phyloP scores from a whole-genome alignment of 2,797 vertebrate genomes.

The Coccyzus lansbergi region DNA sequence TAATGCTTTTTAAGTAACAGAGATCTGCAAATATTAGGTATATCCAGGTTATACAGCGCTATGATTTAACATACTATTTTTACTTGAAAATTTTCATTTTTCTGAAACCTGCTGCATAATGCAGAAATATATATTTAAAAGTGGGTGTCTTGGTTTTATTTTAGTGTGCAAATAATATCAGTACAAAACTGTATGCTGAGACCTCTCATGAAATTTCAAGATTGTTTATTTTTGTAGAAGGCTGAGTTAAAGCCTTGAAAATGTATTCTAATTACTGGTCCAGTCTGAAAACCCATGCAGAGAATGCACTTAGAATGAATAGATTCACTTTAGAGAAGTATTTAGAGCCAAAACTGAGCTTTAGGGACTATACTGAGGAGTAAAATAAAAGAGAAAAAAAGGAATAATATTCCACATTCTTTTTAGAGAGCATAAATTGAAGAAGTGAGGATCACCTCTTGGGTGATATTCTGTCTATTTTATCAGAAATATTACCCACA shows the following conservation, averaged over 20 bases:
- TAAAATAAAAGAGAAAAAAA: background rate
- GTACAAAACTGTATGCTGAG: background rate
- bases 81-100: background rate
- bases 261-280: background rate
- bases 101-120: background rate
- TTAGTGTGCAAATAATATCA: background rate
- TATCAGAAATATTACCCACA: background rate
- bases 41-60: background rate
- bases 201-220: background rate
- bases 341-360: too few species aligned
- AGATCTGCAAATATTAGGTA: constrained; percentile 16
- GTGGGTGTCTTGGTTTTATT: background rate
- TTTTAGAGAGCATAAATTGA: background rate
- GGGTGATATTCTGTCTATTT: background rate
- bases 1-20: constrained; percentile 20
- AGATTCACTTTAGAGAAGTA: background rate
- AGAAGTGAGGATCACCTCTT: background rate
- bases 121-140: background rate
- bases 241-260: background rate
- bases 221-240: background rate
- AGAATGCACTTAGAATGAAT: background rate
- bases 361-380: background rate
- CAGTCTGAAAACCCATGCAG: background rate
- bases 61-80: background rate
- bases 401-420: background rate